Evolutionary conservation across 2,797 vertebrate species (phyloP), one percentile per base, ranked within the genome.

Genomic region (Acanthopagrus latus): DNA sequence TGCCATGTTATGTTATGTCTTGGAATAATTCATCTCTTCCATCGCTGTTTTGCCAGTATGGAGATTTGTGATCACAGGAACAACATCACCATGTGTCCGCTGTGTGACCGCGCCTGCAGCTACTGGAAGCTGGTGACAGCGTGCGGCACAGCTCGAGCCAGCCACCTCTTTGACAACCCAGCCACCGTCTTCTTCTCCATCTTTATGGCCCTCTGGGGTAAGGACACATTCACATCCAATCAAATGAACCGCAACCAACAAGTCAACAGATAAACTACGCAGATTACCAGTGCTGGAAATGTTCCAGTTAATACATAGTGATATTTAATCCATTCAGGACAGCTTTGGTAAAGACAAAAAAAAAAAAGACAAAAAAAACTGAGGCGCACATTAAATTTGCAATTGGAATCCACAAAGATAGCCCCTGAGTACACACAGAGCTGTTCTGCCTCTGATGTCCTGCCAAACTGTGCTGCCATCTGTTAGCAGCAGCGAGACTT

Each of bases 181-280:
- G 97, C 98, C 71, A 99, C 98, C 0, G 98, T 99, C 75, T 98
- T 99, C 95, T 99, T 99, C 95, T 98, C 98, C 0, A 92, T 99
- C 88, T 99, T 99, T 91, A 99, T 99, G 98, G 96, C 98, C 48
- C 95, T 99, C 50, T 99, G 98, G 98, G 98, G 98, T 99, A 94
- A 80, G 64, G 9, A 43, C 3, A n/a, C 18, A 14, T n/a, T 71
- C 10, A 2, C 23, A 51, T 38, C 9, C 47, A 48, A 14, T 17
- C 54, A 50, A 7, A 27, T 7, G 64, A 43, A 0, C 18, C 21
- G n/a, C 21, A 72, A 4, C 6, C 27, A 46, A 33, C 44, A 29
- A 7, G 73, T 23, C 33, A 38, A 38, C 33, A 38, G 33, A 14
- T 10, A 44, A 17, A 8, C 23, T n/a, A 8, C 51, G 50, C 13